Percentiles rank a stretch among this genome's conserved stretches.
Conservation (phyloP, 35 echinoderm and acorn worm species). For the Acanthaster planci region DNA sequence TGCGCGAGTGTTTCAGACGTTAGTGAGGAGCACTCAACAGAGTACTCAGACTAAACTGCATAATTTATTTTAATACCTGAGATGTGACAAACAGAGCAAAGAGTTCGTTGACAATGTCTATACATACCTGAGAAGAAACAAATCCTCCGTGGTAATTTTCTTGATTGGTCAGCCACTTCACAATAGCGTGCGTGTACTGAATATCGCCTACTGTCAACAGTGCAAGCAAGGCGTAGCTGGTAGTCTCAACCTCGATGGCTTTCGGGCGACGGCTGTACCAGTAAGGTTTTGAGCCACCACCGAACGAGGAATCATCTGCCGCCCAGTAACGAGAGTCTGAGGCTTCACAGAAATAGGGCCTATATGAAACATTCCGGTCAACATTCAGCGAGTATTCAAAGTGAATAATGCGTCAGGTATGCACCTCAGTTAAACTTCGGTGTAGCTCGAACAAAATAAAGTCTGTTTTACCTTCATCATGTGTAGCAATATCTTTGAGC, state of each 20-base stretch:
- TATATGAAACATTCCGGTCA: no score
- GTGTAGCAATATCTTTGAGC: conserved; percentile 31
- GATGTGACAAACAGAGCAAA: no score
- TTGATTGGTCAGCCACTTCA: conserved; percentile 64
- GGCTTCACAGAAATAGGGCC: conserved; percentile 1
- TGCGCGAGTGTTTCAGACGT: no score
- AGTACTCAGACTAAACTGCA: no score
- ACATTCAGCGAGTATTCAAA: no score
- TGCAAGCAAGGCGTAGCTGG: conserved; percentile 52
- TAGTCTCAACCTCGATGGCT: conserved; percentile 56
- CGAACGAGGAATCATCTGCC: conserved; percentile 40
- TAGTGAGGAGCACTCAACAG: no score
- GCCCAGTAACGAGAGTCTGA: conserved; percentile 65
- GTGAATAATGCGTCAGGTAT: no score
- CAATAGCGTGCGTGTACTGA: conserved; percentile 40
- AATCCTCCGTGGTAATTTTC: conserved; percentile 70
- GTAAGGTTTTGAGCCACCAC: conserved; percentile 43
- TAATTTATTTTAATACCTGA: no score
- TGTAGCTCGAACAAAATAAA: neutral
- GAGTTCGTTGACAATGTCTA: no score
- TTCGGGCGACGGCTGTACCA: conserved; percentile 74
- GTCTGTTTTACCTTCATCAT: conserved; percentile 13
- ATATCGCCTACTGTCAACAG: conserved; percentile 34
- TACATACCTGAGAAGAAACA: conserved; percentile 57
- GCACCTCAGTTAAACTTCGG: no score